A percentile compares a stretch with the other conserved stretches of the same genome.
phyloP scores from a whole-genome alignment of 2,113 vertebrate species.

The Cervus canadensis region DNA sequence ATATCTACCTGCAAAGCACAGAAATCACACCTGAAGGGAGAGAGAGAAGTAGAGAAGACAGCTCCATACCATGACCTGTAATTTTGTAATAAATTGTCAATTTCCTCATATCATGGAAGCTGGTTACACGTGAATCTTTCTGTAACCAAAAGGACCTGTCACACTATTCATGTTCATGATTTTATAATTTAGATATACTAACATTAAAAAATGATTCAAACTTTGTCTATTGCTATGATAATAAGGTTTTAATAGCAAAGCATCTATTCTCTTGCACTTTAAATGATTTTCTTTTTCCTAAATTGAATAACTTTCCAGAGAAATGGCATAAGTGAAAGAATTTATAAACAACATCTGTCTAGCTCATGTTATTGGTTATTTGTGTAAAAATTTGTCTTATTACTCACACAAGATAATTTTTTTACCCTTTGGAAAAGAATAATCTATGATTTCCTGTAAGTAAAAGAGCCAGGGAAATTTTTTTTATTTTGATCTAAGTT shows the following conservation, averaged over 20 bases:
- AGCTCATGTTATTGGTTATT: constrained; percentile 53
- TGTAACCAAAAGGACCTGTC: background rate
- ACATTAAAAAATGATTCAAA: background rate
- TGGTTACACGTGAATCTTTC: background rate
- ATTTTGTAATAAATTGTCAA: background rate
- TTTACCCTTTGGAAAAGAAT: constrained; percentile 27
- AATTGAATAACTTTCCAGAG: constrained; percentile 49
- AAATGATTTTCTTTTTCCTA: constrained; percentile 30
- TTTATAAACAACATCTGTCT: constrained; percentile 57
- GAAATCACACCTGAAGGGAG: background rate
- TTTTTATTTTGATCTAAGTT: constrained; percentile 10
- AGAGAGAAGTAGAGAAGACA: background rate
- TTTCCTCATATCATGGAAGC: background rate
- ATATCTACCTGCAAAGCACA: background rate
- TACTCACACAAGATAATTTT: constrained; percentile 39
- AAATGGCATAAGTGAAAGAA: constrained; percentile 29
- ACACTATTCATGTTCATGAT: background rate
- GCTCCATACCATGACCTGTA: background rate
- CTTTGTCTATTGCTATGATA: background rate
- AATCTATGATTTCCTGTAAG: constrained; percentile 34
- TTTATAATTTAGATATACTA: background rate
- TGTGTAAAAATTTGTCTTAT: constrained; percentile 64
- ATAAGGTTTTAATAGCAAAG: background rate
- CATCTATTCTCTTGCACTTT: background rate
- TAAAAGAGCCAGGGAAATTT: background rate